Evolutionary conservation across 2,113 vertebrate species (phyloP).

Genomic region (Scytalopus superciliaris): DNA sequence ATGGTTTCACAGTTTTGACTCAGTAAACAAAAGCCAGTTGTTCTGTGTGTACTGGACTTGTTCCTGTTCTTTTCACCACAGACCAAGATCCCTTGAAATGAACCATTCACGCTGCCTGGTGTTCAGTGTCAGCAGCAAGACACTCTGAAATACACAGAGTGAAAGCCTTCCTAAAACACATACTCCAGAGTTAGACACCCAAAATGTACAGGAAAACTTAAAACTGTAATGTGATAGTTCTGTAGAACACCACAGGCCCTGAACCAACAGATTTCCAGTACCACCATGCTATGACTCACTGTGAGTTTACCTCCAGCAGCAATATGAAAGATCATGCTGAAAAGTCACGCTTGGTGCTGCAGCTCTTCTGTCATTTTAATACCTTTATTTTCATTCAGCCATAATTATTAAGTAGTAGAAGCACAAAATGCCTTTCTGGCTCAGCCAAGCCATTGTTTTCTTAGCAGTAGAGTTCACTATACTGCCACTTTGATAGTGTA

Average conservation of each 20-base stretch:
- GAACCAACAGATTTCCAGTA: slow-evolving; percentile 20
- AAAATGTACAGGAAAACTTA: not conserved
- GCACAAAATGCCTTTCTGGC: not conserved
- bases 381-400: not conserved
- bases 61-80: slow-evolving; percentile 47
- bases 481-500: not conserved
- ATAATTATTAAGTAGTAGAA: not conserved
- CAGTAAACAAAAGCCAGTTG: slow-evolving; percentile 61
- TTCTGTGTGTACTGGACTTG: slow-evolving; percentile 47
- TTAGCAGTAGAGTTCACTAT: not conserved
- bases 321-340: not conserved
- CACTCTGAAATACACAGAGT: not conserved
- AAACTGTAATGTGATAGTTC: slow-evolving; percentile 12
- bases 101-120: slow-evolving; percentile 30
- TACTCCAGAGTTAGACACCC: slow-evolving; percentile 23
- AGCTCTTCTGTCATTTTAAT: not conserved
- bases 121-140: slow-evolving; percentile 34
- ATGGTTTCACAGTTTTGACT: slow-evolving; percentile 58
- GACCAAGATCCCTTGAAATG: slow-evolving; percentile 46
- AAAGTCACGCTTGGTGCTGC: not conserved
- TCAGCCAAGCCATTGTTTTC: not conserved
- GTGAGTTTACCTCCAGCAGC: slow-evolving; percentile 14
- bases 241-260: slow-evolving; percentile 34
- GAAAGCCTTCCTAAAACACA: slow-evolving; percentile 15
- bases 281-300: not conserved